A percentile compares a stretch with the other conserved stretches of the same genome.
Conservation (phyloP, 2,113 vertebrate species). For the Hydrolagus affinis region DNA sequence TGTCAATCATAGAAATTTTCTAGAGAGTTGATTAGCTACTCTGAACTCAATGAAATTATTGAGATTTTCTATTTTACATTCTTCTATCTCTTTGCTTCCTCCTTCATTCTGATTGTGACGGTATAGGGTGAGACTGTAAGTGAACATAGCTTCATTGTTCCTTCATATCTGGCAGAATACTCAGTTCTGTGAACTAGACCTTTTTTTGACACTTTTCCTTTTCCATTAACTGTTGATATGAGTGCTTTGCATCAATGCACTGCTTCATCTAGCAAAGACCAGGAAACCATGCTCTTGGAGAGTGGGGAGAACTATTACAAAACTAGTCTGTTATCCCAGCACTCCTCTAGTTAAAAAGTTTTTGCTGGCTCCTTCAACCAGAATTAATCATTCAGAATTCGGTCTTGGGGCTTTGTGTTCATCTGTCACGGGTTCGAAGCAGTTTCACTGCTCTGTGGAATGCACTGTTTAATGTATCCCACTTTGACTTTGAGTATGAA, state of each 20-base stretch:
- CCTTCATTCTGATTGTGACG: not conserved
- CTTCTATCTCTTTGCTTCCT: not conserved
- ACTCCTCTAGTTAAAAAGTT: not conserved
- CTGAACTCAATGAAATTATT: not conserved
- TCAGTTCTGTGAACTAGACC: not conserved
- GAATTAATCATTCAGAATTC: not conserved
- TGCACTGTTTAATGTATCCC: not conserved
- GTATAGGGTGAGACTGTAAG: not conserved
- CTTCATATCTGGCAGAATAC: not conserved
- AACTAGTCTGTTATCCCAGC: not conserved
- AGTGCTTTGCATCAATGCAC: not conserved
- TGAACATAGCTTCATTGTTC: not conserved
- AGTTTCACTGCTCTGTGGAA: not conserved
- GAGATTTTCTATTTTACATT: not conserved
- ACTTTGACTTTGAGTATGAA: not conserved
- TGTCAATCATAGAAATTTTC: not conserved
- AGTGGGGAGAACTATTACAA: not conserved
- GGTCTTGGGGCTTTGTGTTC: not conserved
- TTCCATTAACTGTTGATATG: not conserved
- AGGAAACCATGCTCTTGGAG: not conserved
- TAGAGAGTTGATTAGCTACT: not conserved
- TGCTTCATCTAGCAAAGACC: not conserved
- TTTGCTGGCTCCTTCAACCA: not conserved
- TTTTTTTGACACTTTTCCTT: not conserved
- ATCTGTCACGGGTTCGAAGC: not conserved